Base-by-base conservation (phyloP, 2,797 vertebrate genomes). In the Eulemur coronatus region DNA sequence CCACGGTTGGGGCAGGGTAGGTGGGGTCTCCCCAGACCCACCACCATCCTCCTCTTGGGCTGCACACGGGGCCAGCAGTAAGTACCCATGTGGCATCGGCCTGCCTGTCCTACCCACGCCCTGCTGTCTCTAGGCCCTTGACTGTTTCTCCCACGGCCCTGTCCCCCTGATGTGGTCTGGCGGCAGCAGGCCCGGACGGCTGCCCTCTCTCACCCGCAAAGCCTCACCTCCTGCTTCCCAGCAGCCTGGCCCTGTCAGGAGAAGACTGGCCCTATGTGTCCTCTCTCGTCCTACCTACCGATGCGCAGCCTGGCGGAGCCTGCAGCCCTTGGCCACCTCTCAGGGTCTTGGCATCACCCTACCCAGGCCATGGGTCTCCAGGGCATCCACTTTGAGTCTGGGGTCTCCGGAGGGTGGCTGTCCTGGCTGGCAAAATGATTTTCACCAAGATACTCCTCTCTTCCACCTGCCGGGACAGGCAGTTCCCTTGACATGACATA, bases 181-280 rank as follows among this genome's bases (percentile, higher is more conserved):
- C 30, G 59, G 52, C 33, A 12, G 55, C 48, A 43, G 70, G 55
- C 73, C 67, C 70, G 20, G 35, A 48, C 17, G 46, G 38, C 8
- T 11, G 43, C 48, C 18, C 2, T 18, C 38, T 76, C n/a, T 52
- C 38, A 22, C 4, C 35, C 1, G 0, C 0, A 0, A 0, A 15
- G 75, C 17, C 22, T 28, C 7, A 12, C 9, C 33, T 26, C 30
- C 35, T 48, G n/a, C 80, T 84, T 87, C 33, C 80, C 43, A 38
- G 57, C n/a, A 48, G 57, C 30, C 28, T 5, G 11, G 38, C 24
- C 20, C 76, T 20, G 4, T 24, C 46, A 41, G 52, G 38, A 78
- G 33, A 59, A 93, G 17, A 26, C 20, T 5, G 35, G 57, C 2
- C 35, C 48, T 18, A 0, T 7, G 38, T 50, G 59, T 7, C 50